Evolutionary conservation across 92 coral and sea anemone species (phyloP).

Genomic region (Pocillopora grandis): DNA sequence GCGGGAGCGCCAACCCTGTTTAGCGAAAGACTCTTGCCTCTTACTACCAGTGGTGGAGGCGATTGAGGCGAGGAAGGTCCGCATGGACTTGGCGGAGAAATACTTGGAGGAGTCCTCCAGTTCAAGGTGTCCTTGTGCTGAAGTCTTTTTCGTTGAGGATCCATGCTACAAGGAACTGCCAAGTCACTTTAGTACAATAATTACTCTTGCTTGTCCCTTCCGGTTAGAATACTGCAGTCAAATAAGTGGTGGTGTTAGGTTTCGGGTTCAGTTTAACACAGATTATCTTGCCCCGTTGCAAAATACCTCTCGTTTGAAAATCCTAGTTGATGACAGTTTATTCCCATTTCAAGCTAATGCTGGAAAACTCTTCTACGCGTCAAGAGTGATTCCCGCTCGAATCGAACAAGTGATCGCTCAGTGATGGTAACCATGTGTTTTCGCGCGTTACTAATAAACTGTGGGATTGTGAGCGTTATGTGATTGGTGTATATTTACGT

Average conservation of each 20-base stretch:
- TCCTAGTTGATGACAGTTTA: conserved; percentile 14
- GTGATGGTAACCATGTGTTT: conserved; percentile 71
- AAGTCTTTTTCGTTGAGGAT: conserved; percentile 42
- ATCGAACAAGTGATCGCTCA: conserved; percentile 24
- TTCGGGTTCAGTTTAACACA: conserved; percentile 38
- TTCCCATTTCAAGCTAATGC: conserved; percentile 29
- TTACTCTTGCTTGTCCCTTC: conserved; percentile 39
- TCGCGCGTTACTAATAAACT: conserved; percentile 96
- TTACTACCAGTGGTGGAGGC: conserved; percentile 78
- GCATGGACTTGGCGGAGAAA: conserved; percentile 54
- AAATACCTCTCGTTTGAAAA: conserved; percentile 10
- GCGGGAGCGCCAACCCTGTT: conserved; percentile 53
- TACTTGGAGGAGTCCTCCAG: conserved; percentile 75
- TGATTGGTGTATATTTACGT: conserved; percentile 75
- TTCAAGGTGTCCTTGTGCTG: conserved; percentile 57
- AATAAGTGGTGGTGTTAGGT: conserved; percentile 54
- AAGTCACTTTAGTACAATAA: conserved; percentile 31
- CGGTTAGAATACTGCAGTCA: conserved; percentile 53
- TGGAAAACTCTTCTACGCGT: conserved; percentile 9
- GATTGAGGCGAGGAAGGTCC: conserved; percentile 94
- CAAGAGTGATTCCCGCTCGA: conserved; percentile 30
- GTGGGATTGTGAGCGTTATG: conserved; percentile 27
- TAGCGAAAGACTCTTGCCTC: conserved; percentile 82
- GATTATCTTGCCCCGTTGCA: conserved; percentile 22
- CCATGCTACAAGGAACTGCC: conserved; percentile 34